Conservation (phyloP, 64 coral and sea anemone genomes). For the Dendrophyllia cribrosa region DNA sequence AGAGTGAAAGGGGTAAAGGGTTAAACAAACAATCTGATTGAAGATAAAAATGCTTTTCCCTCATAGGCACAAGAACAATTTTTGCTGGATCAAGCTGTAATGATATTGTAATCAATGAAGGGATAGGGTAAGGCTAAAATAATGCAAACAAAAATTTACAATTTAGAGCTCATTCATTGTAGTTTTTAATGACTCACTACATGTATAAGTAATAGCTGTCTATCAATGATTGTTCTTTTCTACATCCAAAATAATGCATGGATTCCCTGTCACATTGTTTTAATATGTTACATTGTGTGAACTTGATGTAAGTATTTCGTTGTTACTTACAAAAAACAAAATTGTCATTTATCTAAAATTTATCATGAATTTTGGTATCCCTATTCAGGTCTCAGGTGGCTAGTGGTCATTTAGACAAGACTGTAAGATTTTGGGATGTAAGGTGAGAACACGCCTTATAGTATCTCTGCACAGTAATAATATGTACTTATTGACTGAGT, state of each 20-base stretch:
- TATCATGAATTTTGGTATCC: neutral
- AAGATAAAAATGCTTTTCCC: neutral
- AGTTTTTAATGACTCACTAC: too few relatives aligned
- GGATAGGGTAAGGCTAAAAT: slow-evolving; percentile 71
- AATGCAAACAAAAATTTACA: neutral
- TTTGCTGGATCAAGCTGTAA: slow-evolving; percentile 99
- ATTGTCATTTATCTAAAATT: neutral
- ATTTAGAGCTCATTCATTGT: neutral
- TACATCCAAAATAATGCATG: too few relatives aligned
- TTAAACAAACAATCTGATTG: too few relatives aligned
- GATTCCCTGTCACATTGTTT: too few relatives aligned
- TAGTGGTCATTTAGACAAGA: slow-evolving; percentile 98
- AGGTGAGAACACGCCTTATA: slow-evolving; percentile 9
- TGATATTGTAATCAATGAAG: slow-evolving; percentile 88
- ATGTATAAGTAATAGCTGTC: too few relatives aligned
- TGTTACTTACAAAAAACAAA: too few relatives aligned
- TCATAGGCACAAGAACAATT: slow-evolving; percentile 90
- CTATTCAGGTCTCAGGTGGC: slow-evolving; percentile 79
- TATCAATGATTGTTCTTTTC: too few relatives aligned
- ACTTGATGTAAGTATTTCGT: too few relatives aligned
- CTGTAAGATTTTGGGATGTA: slow-evolving; percentile 94
- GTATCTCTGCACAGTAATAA: too few relatives aligned
- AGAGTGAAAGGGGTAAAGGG: too few relatives aligned
- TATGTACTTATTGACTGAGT: too few relatives aligned
- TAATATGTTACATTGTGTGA: too few relatives aligned